A percentile compares a stretch with the other conserved stretches of the same genome.
phyloP scores from a whole-genome alignment of 1,140 invertebrate species.

The Trinorchestia longiramus region DNA sequence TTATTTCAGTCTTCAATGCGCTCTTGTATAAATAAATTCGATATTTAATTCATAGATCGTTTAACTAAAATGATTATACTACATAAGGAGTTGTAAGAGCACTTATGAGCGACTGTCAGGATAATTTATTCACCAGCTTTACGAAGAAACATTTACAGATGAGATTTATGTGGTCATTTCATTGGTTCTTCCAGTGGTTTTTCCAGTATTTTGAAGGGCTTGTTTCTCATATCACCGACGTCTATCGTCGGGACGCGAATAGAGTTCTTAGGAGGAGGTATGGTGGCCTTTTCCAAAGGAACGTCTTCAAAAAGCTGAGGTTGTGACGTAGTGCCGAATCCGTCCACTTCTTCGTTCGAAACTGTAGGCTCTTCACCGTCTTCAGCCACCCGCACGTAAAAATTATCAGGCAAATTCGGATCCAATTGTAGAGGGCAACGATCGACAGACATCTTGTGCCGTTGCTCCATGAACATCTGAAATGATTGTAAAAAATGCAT shows the following conservation, averaged over 20 bases:
- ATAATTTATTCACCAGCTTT: too few species aligned
- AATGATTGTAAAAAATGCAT: too few species aligned
- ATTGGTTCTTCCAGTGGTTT: too few species aligned
- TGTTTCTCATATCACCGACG: neutral
- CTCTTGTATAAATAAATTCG: too few species aligned
- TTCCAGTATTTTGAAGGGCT: neutral
- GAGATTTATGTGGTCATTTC: too few species aligned
- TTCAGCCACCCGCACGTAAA: conserved; percentile 16
- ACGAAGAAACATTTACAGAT: too few species aligned
- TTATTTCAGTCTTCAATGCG: too few species aligned
- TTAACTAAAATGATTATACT: too few species aligned
- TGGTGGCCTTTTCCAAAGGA: neutral
- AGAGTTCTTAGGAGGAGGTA: conserved; percentile 19
- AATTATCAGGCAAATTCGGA: conserved; percentile 1
- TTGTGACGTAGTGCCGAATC: neutral
- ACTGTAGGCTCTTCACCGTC: conserved; percentile 2
- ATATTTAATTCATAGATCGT: too few species aligned
- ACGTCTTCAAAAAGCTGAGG: neutral
- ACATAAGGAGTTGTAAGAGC: too few species aligned
- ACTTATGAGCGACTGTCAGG: too few species aligned
- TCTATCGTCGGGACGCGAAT: neutral
- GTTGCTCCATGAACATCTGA: conserved; percentile 27
- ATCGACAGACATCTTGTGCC: neutral
- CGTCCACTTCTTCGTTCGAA: neutral
- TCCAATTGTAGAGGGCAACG: neutral